phyloP scores from a whole-genome alignment of 2,888 invertebrate genomes.

The Acanthoscelides obtectus region DNA sequence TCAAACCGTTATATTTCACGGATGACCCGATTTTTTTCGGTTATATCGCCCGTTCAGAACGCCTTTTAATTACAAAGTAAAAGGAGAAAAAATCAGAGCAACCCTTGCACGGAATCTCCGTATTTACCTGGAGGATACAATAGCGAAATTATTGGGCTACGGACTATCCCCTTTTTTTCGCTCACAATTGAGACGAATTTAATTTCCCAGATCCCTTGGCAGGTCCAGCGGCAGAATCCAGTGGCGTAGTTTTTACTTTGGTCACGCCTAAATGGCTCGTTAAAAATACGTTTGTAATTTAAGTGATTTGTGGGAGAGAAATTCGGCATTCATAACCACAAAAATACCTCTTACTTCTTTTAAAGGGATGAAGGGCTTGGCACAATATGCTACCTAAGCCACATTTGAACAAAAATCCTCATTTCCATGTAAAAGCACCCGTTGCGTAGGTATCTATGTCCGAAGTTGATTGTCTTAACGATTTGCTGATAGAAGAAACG shows the following conservation, averaged over 20 bases:
- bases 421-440: no score
- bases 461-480: no score
- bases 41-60: neutral
- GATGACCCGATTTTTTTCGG: neutral
- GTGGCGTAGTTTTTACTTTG: constrained; percentile 6
- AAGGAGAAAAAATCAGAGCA: constrained; percentile 26
- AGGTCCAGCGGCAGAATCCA: constrained; percentile 33
- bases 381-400: no score
- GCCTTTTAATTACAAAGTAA: constrained; percentile 38
- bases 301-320: no score
- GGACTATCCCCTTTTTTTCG: constrained; percentile 31
- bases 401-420: no score
- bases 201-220: constrained; percentile 35
- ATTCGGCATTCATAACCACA: no score
- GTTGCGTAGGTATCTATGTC: no score
- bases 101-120: constrained; percentile 11
- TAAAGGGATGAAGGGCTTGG: no score
- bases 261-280: no score
- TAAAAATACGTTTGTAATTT: no score
- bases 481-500: no score
- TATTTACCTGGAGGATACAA: constrained; percentile 35
- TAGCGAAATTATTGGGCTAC: constrained; percentile 37
- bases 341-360: no score
- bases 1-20: neutral
- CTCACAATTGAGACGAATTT: constrained; percentile 37